Percentiles rank a stretch among this genome's conserved stretches.
These are phyloP conservation scores for Tetranychus truncatus DNA, from an alignment of 2,888 invertebrate species.

Conservation along the genomic window DNA sequence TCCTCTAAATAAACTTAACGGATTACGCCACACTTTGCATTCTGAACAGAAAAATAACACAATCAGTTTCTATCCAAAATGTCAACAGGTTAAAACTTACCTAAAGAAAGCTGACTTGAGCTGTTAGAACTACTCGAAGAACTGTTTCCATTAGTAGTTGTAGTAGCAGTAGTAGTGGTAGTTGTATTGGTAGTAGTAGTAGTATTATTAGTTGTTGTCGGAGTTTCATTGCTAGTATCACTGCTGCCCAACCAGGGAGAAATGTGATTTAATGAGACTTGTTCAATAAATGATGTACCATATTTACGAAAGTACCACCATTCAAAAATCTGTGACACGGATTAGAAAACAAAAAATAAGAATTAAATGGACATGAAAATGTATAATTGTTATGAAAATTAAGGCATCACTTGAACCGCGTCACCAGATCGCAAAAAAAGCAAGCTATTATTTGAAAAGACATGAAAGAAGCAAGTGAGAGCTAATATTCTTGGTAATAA, in stretches of 20 bases:
- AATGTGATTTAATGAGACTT: constrained; percentile 79
- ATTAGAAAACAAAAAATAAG: too few relatives aligned
- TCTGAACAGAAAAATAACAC: constrained; percentile 37
- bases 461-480: too few relatives aligned
- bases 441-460: too few relatives aligned
- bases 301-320: constrained; percentile 99
- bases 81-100: constrained; percentile 19
- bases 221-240: constrained; percentile 31
- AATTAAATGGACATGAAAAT: too few relatives aligned
- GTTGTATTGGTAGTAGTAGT: too few relatives aligned
- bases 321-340: constrained; percentile 50
- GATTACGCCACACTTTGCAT: constrained; percentile 91
- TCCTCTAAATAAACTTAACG: constrained; percentile 78
- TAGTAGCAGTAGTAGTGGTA: too few relatives aligned
- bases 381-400: too few relatives aligned
- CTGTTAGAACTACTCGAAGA: constrained; percentile 20
- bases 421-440: too few relatives aligned
- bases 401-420: too few relatives aligned
- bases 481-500: too few relatives aligned
- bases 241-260: constrained; percentile 76
- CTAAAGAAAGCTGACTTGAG: constrained; percentile 22
- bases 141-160: constrained; percentile 10
- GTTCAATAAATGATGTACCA: constrained; percentile 90
- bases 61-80: too few relatives aligned
- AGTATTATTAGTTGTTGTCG: neutral